Evolutionary conservation across 2,888 invertebrate species (phyloP).

Genomic region (Conchocele bisecta): DNA sequence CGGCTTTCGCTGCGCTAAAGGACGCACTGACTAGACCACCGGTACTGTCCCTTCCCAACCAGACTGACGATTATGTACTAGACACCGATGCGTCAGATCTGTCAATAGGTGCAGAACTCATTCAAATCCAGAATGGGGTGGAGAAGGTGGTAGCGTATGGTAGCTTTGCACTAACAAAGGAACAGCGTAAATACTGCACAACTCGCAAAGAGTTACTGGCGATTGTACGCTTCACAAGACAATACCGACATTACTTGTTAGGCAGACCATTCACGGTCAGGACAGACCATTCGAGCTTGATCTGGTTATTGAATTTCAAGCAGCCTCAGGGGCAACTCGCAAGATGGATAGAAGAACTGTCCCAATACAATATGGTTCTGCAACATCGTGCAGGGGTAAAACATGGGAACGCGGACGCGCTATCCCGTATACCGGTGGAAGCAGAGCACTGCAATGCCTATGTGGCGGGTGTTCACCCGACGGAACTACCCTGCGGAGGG

Average conservation of each 20-base stretch:
- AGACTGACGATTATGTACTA: conserved; percentile 10
- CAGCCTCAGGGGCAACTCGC: no score
- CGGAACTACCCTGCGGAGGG: conserved; percentile 11
- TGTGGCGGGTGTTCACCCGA: conserved; percentile 1
- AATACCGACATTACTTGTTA: conserved; percentile 17
- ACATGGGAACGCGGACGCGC: no score
- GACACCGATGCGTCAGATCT: conserved; percentile 41
- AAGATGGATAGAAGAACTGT: conserved; percentile 46
- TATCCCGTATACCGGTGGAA: no score
- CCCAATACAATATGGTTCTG: no score
- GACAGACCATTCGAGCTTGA: no score
- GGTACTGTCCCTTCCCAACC: conserved; percentile 33
- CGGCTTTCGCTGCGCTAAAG: conserved; percentile 18
- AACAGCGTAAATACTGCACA: conserved; percentile 16
- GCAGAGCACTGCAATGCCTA: neutral
- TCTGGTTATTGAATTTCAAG: no score
- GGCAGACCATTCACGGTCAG: conserved; percentile 24
- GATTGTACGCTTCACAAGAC: conserved; percentile 18
- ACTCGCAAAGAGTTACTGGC: conserved; percentile 13
- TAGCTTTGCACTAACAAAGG: conserved; percentile 8
- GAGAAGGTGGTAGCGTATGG: conserved; percentile 23
- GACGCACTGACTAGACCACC: conserved; percentile 14
- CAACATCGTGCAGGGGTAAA: no score
- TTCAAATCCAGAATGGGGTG: conserved; percentile 12
- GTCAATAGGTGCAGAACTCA: conserved; percentile 29